Evolutionary conservation across 1,140 invertebrate species (phyloP).

Genomic region (Agrilus planipennis): DNA sequence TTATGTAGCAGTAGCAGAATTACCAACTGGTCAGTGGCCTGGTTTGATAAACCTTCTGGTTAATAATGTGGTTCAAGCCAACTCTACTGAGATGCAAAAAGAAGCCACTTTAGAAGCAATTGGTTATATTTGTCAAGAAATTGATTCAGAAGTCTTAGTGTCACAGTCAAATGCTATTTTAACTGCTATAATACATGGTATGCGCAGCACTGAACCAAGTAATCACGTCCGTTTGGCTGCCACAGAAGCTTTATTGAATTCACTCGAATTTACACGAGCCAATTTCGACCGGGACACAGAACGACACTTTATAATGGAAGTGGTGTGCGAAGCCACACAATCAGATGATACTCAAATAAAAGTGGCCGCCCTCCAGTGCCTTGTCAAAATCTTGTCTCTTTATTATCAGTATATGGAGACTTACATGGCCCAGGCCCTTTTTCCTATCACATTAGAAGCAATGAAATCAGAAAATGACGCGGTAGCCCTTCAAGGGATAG

Average conservation of each 20-base stretch:
- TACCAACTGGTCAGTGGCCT: slow-evolving; percentile 74
- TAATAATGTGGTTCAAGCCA: slow-evolving; percentile 73
- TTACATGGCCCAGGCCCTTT: slow-evolving; percentile 97
- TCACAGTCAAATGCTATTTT: slow-evolving; percentile 91
- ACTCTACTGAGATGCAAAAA: slow-evolving; percentile 85
- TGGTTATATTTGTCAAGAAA: slow-evolving; percentile 72
- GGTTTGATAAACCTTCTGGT: slow-evolving; percentile 79
- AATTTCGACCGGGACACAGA: slow-evolving; percentile 98
- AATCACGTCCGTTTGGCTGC: slow-evolving; percentile 86
- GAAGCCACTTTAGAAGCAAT: slow-evolving; percentile 96
- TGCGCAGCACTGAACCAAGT: slow-evolving; percentile 63
- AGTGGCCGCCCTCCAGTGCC: slow-evolving; percentile 93
- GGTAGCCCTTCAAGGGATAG: slow-evolving; percentile 95
- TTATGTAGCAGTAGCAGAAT: slow-evolving; percentile 92
- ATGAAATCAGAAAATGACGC: slow-evolving; percentile 97
- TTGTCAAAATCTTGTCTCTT: slow-evolving; percentile 97
- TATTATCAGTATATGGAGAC: slow-evolving; percentile 99
- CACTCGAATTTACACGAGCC: slow-evolving; percentile 94
- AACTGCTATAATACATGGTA: slow-evolving; percentile 97
- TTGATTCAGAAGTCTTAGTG: slow-evolving; percentile 82
- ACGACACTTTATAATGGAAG: slow-evolving; percentile 99
- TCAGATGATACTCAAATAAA: slow-evolving; percentile 76
- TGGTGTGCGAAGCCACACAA: slow-evolving; percentile 88
- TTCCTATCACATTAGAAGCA: slow-evolving; percentile 96
- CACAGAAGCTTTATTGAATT: slow-evolving; percentile 94